Base-by-base conservation (phyloP, 2,113 vertebrate genomes). In the Chiloscyllium plagiosum region DNA sequence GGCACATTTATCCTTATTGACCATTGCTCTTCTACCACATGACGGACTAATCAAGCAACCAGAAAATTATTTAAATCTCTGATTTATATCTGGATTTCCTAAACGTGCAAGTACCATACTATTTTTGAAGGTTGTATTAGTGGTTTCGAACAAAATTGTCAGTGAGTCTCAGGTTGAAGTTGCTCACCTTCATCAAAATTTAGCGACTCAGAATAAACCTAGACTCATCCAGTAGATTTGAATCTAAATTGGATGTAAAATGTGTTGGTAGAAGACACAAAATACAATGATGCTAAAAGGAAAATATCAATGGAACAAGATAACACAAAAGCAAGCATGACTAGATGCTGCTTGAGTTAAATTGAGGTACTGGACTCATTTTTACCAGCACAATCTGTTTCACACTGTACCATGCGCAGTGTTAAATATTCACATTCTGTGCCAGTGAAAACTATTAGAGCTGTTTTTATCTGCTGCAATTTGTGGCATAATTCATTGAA, bases 391-490 rank as follows among this genome's bases (percentile, higher is more conserved):
- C 89, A 93, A 93, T 93, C 89, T 93, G 89, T 66, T 93, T 93
- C 89, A 68, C 89, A 93, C 61, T 42, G 89, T 6, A 61, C n/a
- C 20, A 66, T 33, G 89, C 66, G n/a, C 89, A 93, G 89, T 66
- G n/a, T 66, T 93, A 93, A 93, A 93, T 93, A 68, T 93, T 93
- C 89, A 93, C n/a, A 93, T 66, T 93, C 89, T 66, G 61, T 93
- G 89, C 89, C 89, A 93, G 61, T 93, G 61, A 93, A 93, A 93
- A 93, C 89, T 93, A 93, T 93, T 93, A 93, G 89, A 20, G 33
- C 61, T 93, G 33, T 61, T 93, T 17, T 68, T 93, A 68, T 93
- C 89, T 93, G 56, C 61, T 93, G 61, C 19, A 37, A 93, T 66
- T 68, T 93, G 61, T 68, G 89, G 61, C 61, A 66, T 93, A 37